Base-by-base conservation (phyloP, 2,797 vertebrate species). In the Tauraco hartlaubi region DNA sequence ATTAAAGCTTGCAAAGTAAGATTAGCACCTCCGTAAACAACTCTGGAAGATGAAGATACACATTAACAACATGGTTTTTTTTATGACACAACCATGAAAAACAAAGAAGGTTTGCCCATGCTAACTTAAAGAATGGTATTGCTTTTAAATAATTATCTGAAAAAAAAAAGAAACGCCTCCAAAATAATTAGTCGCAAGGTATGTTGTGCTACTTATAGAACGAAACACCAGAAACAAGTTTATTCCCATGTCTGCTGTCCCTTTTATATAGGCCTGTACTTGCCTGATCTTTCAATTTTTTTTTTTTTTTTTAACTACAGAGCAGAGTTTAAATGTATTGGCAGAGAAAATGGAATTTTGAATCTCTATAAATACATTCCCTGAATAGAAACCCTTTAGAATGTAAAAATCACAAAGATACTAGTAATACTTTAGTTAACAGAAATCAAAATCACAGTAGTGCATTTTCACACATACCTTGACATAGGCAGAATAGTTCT, bases 401-500 rank as follows among this genome's bases (percentile, higher is more conserved):
- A 52, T 10, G 16, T 20, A 63, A 76, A 78, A 37, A 43, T 54
- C 11, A 5, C 4, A 22, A n/a, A 39, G 9, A 19, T 10, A 31
- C 31, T 23, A 11, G 2, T 6, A 83, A 8, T 37, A 51, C 12
- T 61, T 41, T 12, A 49, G 6, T 51, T 67, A 93, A 69, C 4
- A 90, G 29, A 78, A 79, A 79, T 19, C 4, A 90, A 37, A 69
- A 56, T 15, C 64, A 22, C 3, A 51, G 12, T 2, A 86, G 8
- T 88, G 54, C 66, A 74, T 91, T 85, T 88, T 90, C 85, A 92
- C 56, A 97, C 96, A 69, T 98, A 99, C 99, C 99, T 99, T 83
- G 99, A 99, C 99, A 99, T 99, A 11, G 99, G 99, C 84, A 99
- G 98, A 98, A 99, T 99, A 92, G 99, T 99, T 96, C 99, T 99